Evolutionary conservation across 2,797 vertebrate genomes (phyloP), one percentile per base, ranked within the genome.

Genomic region (Coregonus suidteri): DNA sequence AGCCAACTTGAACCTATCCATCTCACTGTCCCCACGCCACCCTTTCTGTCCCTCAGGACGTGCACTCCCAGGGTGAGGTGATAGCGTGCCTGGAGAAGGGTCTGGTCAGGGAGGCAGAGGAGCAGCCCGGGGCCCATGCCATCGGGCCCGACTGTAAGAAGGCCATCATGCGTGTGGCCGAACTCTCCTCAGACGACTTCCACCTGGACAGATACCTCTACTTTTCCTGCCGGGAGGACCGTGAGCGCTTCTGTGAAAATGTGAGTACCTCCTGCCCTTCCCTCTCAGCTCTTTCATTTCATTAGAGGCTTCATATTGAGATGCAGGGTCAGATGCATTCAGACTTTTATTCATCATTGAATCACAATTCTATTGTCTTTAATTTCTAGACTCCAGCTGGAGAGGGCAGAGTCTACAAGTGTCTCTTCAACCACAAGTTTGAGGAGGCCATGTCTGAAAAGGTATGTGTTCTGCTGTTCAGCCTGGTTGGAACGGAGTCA

Each of bases 381-480:
- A 4, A 86, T 83, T 83, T 89, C 54, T 88, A 99, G 98, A 97
- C 95, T 0, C 93, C 96, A 81, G 98, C 97, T 37, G 98, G 98
- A 16, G 98, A 99, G 88, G 98, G 98, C 25, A 88, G 96, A 78
- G 97, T 99, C 5, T 99, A 99, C 93, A 99, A 99, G 89, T 99
- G 98, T 93, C 96, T 99, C 72, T 99, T 99, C 84, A 99, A 99
- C 87, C 98, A 99, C 93, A 99, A 99, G 89, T 99, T 99, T 93
- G 98, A 99, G 91, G 98, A 99, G 75, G 95, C 95, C 4, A 99
- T 99, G 97, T 95, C 96, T 82, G 96, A 97, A 83, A 94, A 96
- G 94, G 98, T 97, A 85, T 25, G 90, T 79, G 15, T 0, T 25
- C 18, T 53, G 4, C 65, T 67, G 31, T 34, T 18, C 1, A 37